Percentiles rank a stretch among this genome's conserved stretches.
Conservation (phyloP, 2,797 vertebrate genomes). For the Sebastes melanostomus region DNA sequence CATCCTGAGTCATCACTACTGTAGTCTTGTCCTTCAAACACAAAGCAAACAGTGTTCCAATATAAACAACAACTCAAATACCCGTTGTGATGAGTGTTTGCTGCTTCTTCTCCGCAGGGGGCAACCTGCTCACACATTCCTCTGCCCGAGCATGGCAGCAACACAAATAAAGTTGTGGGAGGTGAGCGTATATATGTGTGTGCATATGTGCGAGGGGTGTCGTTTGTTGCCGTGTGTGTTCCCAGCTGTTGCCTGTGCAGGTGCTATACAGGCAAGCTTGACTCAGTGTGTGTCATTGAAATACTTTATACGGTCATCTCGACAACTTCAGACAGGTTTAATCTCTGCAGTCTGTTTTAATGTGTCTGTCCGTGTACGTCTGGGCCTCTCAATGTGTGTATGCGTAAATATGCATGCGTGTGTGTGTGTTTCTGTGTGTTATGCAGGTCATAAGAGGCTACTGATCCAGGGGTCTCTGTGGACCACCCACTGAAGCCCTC, state of each 20-base stretch:
- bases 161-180: constrained; percentile 66
- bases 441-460: constrained; percentile 36
- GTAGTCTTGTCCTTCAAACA: neutral
- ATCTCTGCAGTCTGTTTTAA: constrained; percentile 4
- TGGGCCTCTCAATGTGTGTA: neutral
- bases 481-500: constrained; percentile 74
- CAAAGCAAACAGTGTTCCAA: neutral
- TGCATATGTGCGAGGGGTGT: constrained; percentile 5
- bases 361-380: neutral
- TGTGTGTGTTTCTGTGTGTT: neutral
- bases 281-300: constrained; percentile 36
- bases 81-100: constrained; percentile 12
- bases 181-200: constrained; percentile 34
- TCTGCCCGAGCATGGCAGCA: constrained; percentile 37
- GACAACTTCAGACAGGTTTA: constrained; percentile 30
- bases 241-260: constrained; percentile 75
- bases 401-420: neutral
- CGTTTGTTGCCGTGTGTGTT: constrained; percentile 53
- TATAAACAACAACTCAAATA: constrained; percentile 19
- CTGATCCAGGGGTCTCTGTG: constrained; percentile 50
- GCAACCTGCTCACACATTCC: constrained; percentile 75
- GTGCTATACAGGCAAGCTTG: constrained; percentile 47
- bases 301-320: constrained; percentile 34
- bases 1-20: neutral
- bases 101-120: constrained; percentile 35